Conservation (phyloP, 2,113 vertebrate species). For the Lutjanus erythropterus region DNA sequence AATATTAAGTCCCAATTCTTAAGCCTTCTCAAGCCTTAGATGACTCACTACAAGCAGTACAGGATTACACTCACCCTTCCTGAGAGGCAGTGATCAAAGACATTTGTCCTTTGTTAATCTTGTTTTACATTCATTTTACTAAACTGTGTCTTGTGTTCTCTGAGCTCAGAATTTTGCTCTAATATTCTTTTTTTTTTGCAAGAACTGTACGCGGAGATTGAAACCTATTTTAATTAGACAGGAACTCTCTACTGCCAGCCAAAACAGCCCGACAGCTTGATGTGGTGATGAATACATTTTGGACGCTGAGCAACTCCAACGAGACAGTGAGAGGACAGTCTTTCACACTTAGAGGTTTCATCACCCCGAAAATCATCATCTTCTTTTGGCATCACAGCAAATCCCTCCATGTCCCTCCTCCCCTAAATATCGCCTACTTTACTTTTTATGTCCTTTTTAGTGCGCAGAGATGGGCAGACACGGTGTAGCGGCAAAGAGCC, state of each 20-base stretch:
- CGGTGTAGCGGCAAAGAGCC: neutral
- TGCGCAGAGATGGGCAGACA: neutral
- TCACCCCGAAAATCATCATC: neutral
- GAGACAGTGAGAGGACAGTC: conserved; percentile 3
- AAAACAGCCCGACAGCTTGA: neutral
- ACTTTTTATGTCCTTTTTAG: conserved; percentile 13
- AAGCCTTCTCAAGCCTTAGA: conserved; percentile 9
- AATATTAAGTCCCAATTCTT: conserved; percentile 12
- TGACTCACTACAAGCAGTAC: neutral
- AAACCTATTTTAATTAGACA: conserved; percentile 2
- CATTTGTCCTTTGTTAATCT: neutral
- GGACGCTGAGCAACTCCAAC: neutral
- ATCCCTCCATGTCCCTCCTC: neutral
- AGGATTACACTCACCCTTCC: neutral
- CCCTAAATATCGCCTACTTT: conserved; percentile 15
- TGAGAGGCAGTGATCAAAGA: neutral
- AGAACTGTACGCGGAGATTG: neutral
- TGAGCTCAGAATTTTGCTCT: neutral
- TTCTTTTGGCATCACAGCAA: conserved; percentile 16
- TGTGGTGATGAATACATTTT: neutral
- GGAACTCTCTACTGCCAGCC: neutral
- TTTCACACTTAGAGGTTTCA: neutral
- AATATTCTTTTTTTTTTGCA: neutral
- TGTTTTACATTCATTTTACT: neutral
- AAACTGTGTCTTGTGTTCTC: neutral